phyloP scores from a whole-genome alignment of 64 coral and sea anemone species.

The Montipora cactus region DNA sequence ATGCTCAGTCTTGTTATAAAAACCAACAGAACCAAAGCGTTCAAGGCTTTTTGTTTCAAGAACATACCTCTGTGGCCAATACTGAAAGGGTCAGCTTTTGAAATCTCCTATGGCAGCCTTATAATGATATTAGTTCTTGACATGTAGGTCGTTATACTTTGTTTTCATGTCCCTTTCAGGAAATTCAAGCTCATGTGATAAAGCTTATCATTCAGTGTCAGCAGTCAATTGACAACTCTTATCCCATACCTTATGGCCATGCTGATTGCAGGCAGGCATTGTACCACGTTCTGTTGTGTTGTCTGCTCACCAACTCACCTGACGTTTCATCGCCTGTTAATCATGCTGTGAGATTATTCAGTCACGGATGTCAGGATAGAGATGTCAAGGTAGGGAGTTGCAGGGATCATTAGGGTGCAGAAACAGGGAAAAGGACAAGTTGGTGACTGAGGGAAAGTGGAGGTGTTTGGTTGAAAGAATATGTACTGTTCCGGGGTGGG shows the following conservation, averaged over 20 bases:
- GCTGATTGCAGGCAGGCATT: conserved; percentile 30
- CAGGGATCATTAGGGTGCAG: not conserved
- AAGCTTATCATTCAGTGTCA: conserved; percentile 36
- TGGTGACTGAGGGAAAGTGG: too few relatives aligned
- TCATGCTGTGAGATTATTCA: conserved; percentile 41
- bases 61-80: too few relatives aligned
- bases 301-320: conserved; percentile 24
- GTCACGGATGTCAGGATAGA: conserved; percentile 7
- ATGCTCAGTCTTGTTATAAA: too few relatives aligned
- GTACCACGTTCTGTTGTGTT: conserved; percentile 22
- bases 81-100: too few relatives aligned
- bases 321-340: conserved; percentile 19
- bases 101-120: too few relatives aligned
- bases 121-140: too few relatives aligned
- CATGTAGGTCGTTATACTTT: too few relatives aligned
- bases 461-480: too few relatives aligned
- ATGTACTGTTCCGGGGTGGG: too few relatives aligned
- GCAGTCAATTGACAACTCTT: not conserved
- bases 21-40: too few relatives aligned
- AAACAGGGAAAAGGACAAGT: not conserved
- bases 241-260: conserved; percentile 10
- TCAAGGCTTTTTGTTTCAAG: too few relatives aligned
- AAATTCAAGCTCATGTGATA: conserved; percentile 10
- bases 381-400: not conserved
- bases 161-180: not conserved